Evolutionary conservation across 2,113 vertebrate species (phyloP), one percentile per base, ranked within the genome.

Genomic region (Conger conger): DNA sequence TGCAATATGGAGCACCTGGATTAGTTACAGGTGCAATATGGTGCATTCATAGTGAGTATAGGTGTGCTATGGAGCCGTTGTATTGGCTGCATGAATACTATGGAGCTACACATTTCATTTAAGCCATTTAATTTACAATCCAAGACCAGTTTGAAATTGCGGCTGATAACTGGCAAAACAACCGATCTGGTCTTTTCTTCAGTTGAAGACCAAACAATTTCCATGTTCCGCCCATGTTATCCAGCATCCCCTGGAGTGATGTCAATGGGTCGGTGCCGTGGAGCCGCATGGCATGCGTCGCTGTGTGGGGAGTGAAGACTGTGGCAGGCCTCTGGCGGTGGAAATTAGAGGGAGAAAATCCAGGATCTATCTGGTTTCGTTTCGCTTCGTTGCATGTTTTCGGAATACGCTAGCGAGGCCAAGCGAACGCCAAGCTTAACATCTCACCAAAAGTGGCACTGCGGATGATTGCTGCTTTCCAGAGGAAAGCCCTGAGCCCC

Each of bases 321-420:
- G n/a, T 17, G n/a, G 27, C n/a, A 27, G 68, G 57, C n/a, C 68
- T 73, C 27, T 73, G n/a, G 68, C n/a, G 68, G 27, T 73, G 68
- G n/a, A 33, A 73, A 33, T 68, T n/a, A n/a, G 17, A 4, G 60
- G 17, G 60, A 20, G 60, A n/a, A 68, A n/a, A 57, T 20, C 60
- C 60, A n/a, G 23, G n/a, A 20, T 5, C 33, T 73, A 73, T 23
- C 68, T 73, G 68, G 23, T 73, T 30, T 73, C 33, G 68, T 73
- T 73, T 73, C 68, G 68, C 68, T 73, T 13, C 68, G 27, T 73
- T 30, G 68, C 68, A 73, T 73, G n/a, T 73, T 73, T 73, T n/a
- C 60, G n/a, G 60, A 68, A n/a, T n/a, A 33, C 13, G 68, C 68
- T 27, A 13, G n/a, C 4, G n/a, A 73, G 68, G 7, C 11, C 27